Evolutionary conservation across 37 sponge, comb jelly and placozoan species (phyloP).

Genomic region (Ianthella basta): DNA sequence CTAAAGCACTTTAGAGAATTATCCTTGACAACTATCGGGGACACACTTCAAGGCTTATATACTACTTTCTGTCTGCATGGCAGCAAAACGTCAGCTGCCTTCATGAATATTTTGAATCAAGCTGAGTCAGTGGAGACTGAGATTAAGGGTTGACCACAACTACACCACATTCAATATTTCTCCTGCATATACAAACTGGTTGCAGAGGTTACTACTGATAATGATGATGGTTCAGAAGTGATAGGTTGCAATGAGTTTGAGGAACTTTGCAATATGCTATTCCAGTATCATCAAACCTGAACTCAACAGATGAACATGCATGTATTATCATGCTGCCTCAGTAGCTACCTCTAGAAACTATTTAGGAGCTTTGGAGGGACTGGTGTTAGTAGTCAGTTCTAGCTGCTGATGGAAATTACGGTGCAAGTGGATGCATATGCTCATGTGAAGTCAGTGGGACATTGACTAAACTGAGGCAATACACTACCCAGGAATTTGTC

Average conservation of each 20-base stretch:
- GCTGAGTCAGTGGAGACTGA: background rate
- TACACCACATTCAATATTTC: background rate
- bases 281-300: slow-evolving; percentile 28
- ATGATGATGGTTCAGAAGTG: background rate
- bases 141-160: background rate
- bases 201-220: background rate
- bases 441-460: background rate
- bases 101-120: background rate
- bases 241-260: slow-evolving; percentile 19
- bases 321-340: background rate
- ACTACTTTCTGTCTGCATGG: background rate
- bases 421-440: background rate
- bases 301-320: background rate
- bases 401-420: background rate
- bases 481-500: no score
- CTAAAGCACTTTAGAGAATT: no score
- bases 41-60: background rate
- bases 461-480: no score
- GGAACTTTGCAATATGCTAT: background rate
- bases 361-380: background rate
- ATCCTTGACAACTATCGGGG: slow-evolving; percentile 9
- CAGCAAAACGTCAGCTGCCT: background rate
- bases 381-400: background rate
- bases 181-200: background rate
- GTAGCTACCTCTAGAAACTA: background rate